Conservation (phyloP, 2,797 vertebrate genomes). For the Mastacembelus armatus region DNA sequence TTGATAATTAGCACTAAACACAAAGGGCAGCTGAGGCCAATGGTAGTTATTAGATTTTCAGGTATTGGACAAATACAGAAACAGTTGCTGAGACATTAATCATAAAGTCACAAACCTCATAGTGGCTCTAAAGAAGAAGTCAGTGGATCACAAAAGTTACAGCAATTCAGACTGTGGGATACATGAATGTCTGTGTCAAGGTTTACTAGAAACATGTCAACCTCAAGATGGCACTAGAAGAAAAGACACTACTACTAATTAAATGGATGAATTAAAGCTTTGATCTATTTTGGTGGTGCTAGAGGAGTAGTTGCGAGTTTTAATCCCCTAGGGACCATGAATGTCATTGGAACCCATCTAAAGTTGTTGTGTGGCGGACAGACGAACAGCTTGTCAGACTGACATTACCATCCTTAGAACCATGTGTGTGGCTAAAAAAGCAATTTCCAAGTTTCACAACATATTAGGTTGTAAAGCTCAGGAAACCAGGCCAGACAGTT, state of each 20-base stretch:
- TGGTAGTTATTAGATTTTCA: background rate
- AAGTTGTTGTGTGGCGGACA: no score
- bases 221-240: no score
- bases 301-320: no score
- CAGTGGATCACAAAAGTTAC: background rate
- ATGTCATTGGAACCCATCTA: background rate
- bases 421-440: background rate
- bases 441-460: background rate
- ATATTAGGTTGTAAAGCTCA: background rate
- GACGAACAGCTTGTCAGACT: no score
- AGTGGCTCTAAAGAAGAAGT: background rate
- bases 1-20: background rate
- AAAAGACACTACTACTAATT: no score
- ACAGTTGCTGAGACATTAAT: no score
- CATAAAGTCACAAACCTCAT: no score
- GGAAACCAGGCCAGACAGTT: background rate
- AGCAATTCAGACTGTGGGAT: background rate
- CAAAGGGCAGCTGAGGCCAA: background rate
- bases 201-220: no score
- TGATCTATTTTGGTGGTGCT: no score
- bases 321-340: background rate
- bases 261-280: no score
- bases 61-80: background rate
- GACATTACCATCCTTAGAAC: no score
- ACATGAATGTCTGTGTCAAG: background rate